phyloP scores from a whole-genome alignment of 2,797 vertebrate species.

The Semaprochilodus insignis region DNA sequence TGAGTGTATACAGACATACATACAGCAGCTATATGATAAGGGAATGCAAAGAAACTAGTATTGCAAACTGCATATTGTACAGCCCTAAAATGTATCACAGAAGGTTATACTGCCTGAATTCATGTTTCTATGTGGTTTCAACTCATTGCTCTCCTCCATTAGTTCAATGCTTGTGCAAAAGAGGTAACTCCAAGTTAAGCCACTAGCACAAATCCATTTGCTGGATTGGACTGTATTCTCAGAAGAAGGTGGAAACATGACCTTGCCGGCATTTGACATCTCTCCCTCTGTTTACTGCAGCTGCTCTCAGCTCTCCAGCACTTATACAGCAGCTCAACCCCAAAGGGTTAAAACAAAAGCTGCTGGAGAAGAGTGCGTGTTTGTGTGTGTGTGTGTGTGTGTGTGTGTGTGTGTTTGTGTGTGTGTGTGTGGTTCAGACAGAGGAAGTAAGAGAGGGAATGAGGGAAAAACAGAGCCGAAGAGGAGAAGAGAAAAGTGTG shows the following conservation, averaged over 20 bases:
- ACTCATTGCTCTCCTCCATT: not conserved
- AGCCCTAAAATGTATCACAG: not conserved
- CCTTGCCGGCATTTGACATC: slow-evolving; percentile 4
- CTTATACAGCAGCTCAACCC: not conserved
- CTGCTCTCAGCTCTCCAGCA: not conserved
- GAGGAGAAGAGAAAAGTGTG: not conserved
- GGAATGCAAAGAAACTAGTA: too few species aligned
- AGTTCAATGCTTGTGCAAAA: not conserved
- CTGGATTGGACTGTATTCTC: not conserved
- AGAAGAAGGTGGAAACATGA: not conserved
- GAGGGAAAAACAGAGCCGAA: not conserved
- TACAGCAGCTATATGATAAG: too few species aligned
- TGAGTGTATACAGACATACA: too few species aligned
- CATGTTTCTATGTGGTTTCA: not conserved
- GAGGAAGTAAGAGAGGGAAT: not conserved
- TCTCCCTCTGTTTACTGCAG: not conserved
- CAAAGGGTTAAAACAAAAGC: slow-evolving; percentile 6
- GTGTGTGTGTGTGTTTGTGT: slow-evolving; percentile 17
- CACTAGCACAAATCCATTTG: slow-evolving; percentile 7
- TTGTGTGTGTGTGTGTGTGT: slow-evolving; percentile 20
- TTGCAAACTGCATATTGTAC: not conserved
- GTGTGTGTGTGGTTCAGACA: not conserved
- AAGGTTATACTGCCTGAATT: not conserved
- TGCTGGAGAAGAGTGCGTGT: not conserved
- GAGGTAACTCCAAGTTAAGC: not conserved